Evolutionary conservation across 2,113 vertebrate genomes (phyloP), one percentile per base, ranked within the genome.

Genomic region (Glareola pratincola): DNA sequence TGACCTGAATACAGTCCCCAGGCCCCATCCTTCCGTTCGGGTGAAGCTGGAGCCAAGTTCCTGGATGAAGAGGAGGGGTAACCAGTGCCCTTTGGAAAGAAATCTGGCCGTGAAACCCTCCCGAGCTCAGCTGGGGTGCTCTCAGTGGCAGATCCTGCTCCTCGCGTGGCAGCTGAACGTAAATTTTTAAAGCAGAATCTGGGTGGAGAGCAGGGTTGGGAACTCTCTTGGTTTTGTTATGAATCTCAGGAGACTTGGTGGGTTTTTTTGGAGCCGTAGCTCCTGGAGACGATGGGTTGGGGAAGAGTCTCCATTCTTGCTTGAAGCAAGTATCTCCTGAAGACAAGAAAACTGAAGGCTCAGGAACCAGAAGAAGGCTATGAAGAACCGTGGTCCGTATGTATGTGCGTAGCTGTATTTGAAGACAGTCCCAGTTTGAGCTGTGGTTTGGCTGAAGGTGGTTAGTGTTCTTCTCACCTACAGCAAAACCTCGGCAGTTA

Each of bases 301-400:
- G 39, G 34, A 36, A 36, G 73, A 23, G 18, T 27, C 54, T 53
- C 29, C 18, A 63, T 11, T 54, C 45, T 57, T 51, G 21, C 43
- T 34, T 5, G 23, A 48, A 45, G 47, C 9, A n/a, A 43, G 6
- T 18, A 0, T 4, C 30, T 53, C 21, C 71, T 67, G 66, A 45
- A 36, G 85, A 6, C 10, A 56, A 34, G 48, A 60, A 39, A 80
- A 7, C 22, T 7, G 32, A 67, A 39, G 59, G 27, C 34, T 74
- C 41, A 36, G 68, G 45, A 62, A 4, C 4, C 27, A 48, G 76
- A 60, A 54, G 21, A 19, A 59, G 45, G 47, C 41, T 22, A 3
- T 67, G 43, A 41, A 90, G 76, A 41, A 1, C 36, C 7, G 0
- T 0, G 1, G 36, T 21, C 63, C 17, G 0, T 4, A 5, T 4